Evolutionary conservation across 35 echinoderm and acorn worm species (phyloP).

Genomic region (Patiria miniata): DNA sequence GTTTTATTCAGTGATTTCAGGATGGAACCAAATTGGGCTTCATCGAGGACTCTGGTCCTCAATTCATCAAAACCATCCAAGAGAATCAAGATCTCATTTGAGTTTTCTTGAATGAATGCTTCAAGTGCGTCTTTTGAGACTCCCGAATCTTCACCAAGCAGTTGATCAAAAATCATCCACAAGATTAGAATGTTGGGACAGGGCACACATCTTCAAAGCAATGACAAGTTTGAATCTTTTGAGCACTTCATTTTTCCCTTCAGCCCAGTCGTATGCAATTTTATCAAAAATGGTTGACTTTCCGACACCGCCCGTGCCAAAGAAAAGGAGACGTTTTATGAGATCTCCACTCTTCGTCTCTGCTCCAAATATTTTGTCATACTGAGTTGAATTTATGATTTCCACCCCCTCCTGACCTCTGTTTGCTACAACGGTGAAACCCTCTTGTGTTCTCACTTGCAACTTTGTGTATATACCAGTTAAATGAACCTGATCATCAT

Average conservation of each 20-base stretch:
- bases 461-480: too few relatives aligned
- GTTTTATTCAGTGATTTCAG: neutral
- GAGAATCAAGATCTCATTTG: neutral
- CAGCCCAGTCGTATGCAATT: conserved; percentile 17
- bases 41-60: neutral
- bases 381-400: neutral
- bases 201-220: neutral
- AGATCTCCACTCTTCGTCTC: neutral
- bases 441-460: too few relatives aligned
- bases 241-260: neutral
- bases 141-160: neutral
- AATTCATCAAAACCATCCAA: conserved; percentile 16
- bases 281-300: neutral
- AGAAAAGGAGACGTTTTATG: neutral
- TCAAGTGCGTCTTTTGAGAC: neutral
- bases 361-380: neutral
- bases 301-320: neutral
- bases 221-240: neutral
- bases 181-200: neutral
- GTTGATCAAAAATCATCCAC: neutral
- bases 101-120: neutral
- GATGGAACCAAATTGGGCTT: neutral
- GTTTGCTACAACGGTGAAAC: too few relatives aligned
- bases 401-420: too few relatives aligned
- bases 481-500: too few relatives aligned